phyloP scores from a whole-genome alignment of 2,113 vertebrate genomes.

The Lutjanus erythropterus region DNA sequence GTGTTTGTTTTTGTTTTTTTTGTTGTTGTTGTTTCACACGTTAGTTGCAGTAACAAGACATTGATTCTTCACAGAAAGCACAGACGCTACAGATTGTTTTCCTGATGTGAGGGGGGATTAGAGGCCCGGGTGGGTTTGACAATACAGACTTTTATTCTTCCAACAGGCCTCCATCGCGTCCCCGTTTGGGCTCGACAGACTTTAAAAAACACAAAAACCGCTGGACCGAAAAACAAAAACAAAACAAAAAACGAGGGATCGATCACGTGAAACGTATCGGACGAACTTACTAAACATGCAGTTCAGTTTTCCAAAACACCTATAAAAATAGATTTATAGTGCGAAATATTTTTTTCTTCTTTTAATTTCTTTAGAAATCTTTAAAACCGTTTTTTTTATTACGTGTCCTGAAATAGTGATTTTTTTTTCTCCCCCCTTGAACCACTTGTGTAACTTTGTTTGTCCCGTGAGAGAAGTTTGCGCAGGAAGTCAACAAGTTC shows the following conservation, averaged over 20 bases:
- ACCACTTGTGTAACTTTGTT: slow-evolving; percentile 70
- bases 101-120: slow-evolving; percentile 74
- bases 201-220: slow-evolving; percentile 71
- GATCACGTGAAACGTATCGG: slow-evolving; percentile 72
- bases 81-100: slow-evolving; percentile 76
- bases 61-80: slow-evolving; percentile 79
- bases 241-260: slow-evolving; percentile 71
- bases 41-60: slow-evolving; percentile 74
- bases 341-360: slow-evolving; percentile 87
- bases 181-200: slow-evolving; percentile 75
- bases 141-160: slow-evolving; percentile 54
- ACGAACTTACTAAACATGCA: slow-evolving; percentile 87
- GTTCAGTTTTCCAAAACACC: slow-evolving; percentile 87
- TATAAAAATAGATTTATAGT: slow-evolving; percentile 91
- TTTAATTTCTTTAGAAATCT: slow-evolving; percentile 87
- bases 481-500: slow-evolving; percentile 84
- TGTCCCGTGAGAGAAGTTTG: slow-evolving; percentile 79
- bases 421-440: slow-evolving; percentile 62
- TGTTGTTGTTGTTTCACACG: neutral
- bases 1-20: slow-evolving; percentile 10
- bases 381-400: slow-evolving; percentile 80
- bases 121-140: slow-evolving; percentile 59
- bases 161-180: slow-evolving; percentile 56
- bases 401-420: slow-evolving; percentile 83
- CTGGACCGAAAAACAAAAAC: slow-evolving; percentile 65